Conservation (phyloP, 2,797 vertebrate genomes). For the Rhadinocentrus ornatus region DNA sequence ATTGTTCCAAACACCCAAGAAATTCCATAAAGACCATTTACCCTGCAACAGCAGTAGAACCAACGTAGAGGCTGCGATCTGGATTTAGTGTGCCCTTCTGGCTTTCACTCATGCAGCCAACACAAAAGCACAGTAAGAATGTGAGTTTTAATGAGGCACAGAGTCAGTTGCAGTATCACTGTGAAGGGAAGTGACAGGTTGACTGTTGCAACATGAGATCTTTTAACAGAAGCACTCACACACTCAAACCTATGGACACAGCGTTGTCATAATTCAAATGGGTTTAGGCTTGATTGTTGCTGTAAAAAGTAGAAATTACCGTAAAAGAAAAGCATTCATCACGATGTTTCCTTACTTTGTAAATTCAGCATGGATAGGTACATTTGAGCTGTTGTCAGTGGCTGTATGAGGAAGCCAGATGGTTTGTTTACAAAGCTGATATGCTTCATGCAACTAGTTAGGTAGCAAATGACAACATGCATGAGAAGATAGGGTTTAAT, state of each 20-base stretch:
- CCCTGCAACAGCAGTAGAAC: neutral
- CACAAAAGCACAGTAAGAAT: neutral
- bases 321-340: constrained; percentile 2
- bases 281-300: neutral
- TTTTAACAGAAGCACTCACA: constrained; percentile 18
- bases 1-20: constrained; percentile 4
- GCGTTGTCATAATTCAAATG: constrained; percentile 22
- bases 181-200: constrained; percentile 61
- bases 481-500: neutral
- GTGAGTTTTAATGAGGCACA: neutral
- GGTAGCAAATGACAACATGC: neutral
- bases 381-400: neutral
- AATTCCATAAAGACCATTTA: neutral
- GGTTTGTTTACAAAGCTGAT: neutral
- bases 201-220: constrained; percentile 47
- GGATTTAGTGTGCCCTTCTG: neutral
- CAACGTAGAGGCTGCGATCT: neutral
- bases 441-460: neutral
- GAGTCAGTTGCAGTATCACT: constrained; percentile 8
- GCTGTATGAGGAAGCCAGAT: neutral
- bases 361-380: neutral
- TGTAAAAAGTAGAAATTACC: constrained; percentile 7
- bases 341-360: neutral
- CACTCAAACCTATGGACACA: neutral
- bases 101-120: neutral